Evolutionary conservation across 2,888 invertebrate genomes (phyloP).

Genomic region (Ichneumon xanthorius): DNA sequence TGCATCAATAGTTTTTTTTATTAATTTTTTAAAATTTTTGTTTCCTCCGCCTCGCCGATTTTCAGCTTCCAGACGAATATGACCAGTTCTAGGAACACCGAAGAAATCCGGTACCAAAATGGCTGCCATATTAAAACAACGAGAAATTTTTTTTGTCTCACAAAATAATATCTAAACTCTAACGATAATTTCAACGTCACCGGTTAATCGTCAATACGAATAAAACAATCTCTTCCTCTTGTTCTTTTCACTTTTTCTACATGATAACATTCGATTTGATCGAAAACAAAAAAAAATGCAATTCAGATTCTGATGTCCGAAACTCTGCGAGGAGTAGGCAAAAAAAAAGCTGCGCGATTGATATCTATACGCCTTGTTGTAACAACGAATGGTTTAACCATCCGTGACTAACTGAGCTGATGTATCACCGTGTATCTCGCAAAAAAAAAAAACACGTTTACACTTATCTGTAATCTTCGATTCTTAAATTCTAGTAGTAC

Average conservation of each 20-base stretch:
- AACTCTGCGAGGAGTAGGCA: conserved; percentile 46
- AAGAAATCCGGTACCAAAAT: conserved; percentile 55
- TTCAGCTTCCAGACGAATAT: conserved; percentile 51
- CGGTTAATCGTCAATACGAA: conserved; percentile 63
- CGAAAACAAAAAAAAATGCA: conserved; percentile 50
- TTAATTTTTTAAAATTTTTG: conserved; percentile 2
- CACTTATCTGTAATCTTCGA: conserved; percentile 32
- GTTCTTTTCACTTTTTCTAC: conserved; percentile 19
- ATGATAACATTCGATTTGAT: conserved; percentile 62
- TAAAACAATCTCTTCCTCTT: conserved; percentile 46
- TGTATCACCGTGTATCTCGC: conserved; percentile 32
- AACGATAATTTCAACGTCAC: conserved; percentile 63
- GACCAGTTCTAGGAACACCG: conserved; percentile 60
- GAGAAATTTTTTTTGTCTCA: conserved; percentile 36
- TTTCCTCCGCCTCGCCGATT: conserved; percentile 21
- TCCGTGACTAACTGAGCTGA: conserved; percentile 38
- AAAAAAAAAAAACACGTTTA: conserved; percentile 24
- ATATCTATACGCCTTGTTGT: conserved; percentile 44
- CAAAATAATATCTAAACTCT: conserved; percentile 64
- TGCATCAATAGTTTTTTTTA: conserved; percentile 22
- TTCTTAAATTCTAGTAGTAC: conserved; percentile 65
- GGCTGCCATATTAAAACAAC: conserved; percentile 55
- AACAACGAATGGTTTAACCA: conserved; percentile 50
- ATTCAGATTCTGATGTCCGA: conserved; percentile 48
- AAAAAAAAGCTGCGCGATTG: conserved; percentile 62